Percentiles rank a stretch among this genome's conserved stretches.
phyloP scores from a whole-genome alignment of 2,888 invertebrate species.

The Ligdia adustata region DNA sequence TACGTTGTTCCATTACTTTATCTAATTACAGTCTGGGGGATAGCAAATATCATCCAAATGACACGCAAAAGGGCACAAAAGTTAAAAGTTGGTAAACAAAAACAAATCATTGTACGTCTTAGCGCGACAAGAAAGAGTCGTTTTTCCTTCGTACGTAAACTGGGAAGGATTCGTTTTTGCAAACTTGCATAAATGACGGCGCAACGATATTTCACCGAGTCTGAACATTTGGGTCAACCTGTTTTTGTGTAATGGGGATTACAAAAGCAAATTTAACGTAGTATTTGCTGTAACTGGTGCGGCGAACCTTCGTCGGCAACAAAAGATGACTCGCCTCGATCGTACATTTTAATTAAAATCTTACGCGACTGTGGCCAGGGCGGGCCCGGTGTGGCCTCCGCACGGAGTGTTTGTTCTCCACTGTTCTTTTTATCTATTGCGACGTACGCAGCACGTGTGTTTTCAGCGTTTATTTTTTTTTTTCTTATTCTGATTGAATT shows the following conservation, averaged over 20 bases:
- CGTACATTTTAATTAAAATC: conserved; percentile 80
- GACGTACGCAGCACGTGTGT: conserved; percentile 20
- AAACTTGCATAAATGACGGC: conserved; percentile 78
- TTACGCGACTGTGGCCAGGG: conserved; percentile 66
- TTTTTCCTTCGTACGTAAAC: conserved; percentile 59
- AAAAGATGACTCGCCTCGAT: conserved; percentile 73
- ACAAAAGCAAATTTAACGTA: conserved; percentile 79
- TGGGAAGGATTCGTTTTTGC: conserved; percentile 76
- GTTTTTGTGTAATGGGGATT: conserved; percentile 80
- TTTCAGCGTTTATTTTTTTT: conserved; percentile 17
- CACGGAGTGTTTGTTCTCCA: conserved; percentile 53
- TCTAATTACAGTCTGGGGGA: conserved; percentile 65
- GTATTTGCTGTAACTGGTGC: conserved; percentile 75
- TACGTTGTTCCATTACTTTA: conserved; percentile 50
- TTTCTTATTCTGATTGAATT: conserved; percentile 21
- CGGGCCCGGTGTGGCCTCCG: conserved; percentile 61
- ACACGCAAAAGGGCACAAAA: conserved; percentile 64
- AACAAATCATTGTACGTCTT: conserved; percentile 65
- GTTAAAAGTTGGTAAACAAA: conserved; percentile 48
- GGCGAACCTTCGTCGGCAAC: conserved; percentile 68
- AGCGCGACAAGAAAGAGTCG: conserved; percentile 57
- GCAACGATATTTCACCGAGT: conserved; percentile 76
- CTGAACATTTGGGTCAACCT: conserved; percentile 81
- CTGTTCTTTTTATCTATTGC: conserved; percentile 55
- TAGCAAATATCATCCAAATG: conserved; percentile 63